Percentiles rank a stretch among this genome's conserved stretches.
These are phyloP conservation scores for Paraescarpia echinospica DNA, from an alignment of 1,140 invertebrate genomes.

Conservation along the genomic window DNA sequence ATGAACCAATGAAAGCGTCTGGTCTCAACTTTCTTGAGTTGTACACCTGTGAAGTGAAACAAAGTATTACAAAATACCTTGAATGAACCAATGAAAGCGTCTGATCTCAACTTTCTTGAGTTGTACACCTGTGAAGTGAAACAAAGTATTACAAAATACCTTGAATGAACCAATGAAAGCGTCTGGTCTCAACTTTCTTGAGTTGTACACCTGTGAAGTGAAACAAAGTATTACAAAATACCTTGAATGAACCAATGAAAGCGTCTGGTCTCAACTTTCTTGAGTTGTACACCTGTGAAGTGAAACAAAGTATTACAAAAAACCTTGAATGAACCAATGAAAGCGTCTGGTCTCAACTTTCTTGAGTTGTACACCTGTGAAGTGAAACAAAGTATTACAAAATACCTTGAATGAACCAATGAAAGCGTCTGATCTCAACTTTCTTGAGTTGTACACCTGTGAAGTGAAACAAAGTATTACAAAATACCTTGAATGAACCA, in stretches of 20 bases:
- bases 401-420: slow-evolving; percentile 28
- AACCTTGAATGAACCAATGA: slow-evolving; percentile 34
- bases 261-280: slow-evolving; percentile 54
- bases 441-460: slow-evolving; percentile 58
- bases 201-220: slow-evolving; percentile 56
- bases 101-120: slow-evolving; percentile 54
- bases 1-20: slow-evolving; percentile 46
- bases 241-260: slow-evolving; percentile 34
- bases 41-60: slow-evolving; percentile 50
- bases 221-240: slow-evolving; percentile 23
- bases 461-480: slow-evolving; percentile 28
- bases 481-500: background rate
- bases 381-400: slow-evolving; percentile 25
- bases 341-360: slow-evolving; percentile 54
- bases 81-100: slow-evolving; percentile 43
- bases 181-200: slow-evolving; percentile 55
- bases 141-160: slow-evolving; percentile 21
- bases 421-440: slow-evolving; percentile 55
- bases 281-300: slow-evolving; percentile 58
- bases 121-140: slow-evolving; percentile 54
- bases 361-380: slow-evolving; percentile 58
- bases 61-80: slow-evolving; percentile 17
- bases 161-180: slow-evolving; percentile 37
- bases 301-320: slow-evolving; percentile 23
- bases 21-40: slow-evolving; percentile 56